phyloP scores from a whole-genome alignment of 1,140 invertebrate genomes.

The Brachystomella parvula region DNA sequence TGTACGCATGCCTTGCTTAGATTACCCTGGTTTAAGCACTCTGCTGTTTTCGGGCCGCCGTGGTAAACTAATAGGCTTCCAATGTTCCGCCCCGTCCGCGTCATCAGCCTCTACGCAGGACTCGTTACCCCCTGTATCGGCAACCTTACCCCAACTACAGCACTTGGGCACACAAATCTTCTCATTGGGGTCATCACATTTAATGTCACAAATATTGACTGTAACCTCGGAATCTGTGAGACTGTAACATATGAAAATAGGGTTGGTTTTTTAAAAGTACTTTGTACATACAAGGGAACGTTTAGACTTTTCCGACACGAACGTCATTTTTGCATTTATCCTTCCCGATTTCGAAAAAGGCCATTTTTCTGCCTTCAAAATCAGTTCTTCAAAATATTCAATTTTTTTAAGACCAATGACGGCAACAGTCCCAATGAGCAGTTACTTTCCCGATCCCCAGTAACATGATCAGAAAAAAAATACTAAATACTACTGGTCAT shows the following conservation, averaged over 20 bases:
- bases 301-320: no score
- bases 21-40: not conserved
- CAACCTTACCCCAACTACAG: slow-evolving; percentile 1
- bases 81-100: not conserved
- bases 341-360: no score
- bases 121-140: not conserved
- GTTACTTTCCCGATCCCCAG: no score
- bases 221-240: not conserved
- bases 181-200: not conserved
- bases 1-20: not conserved
- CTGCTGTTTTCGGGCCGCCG: not conserved
- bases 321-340: no score
- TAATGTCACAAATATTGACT: not conserved
- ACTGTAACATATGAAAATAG: not conserved
- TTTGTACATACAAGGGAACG: not conserved
- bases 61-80: not conserved
- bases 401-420: not conserved
- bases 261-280: not conserved
- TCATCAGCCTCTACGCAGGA: not conserved
- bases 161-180: slow-evolving; percentile 8
- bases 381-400: not conserved
- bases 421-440: no score
- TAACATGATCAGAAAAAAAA: no score
- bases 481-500: no score
- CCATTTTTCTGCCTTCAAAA: not conserved